These are phyloP conservation scores for Labeo calbasu DNA, from an alignment of 2,797 vertebrate species.

Conservation along the genomic window DNA sequence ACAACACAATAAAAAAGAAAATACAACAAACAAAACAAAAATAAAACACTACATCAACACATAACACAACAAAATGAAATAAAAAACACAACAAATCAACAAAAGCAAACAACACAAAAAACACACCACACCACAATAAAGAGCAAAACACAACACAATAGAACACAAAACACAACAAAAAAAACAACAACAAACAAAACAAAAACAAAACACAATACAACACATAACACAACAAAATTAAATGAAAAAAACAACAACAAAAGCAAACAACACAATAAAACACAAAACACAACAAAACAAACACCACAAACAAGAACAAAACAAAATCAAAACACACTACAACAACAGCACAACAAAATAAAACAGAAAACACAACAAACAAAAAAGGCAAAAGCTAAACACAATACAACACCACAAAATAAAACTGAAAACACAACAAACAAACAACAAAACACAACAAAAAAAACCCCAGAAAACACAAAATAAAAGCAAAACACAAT, in stretches of 20 bases:
- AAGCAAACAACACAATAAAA: too few relatives aligned
- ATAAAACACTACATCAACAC: background rate
- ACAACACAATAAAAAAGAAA: background rate
- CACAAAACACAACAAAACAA: background rate
- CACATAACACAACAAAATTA: background rate
- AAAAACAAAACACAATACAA: too few relatives aligned
- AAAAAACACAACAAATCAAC: background rate
- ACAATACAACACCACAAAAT: too few relatives aligned
- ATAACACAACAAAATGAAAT: background rate
- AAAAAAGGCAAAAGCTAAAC: too few relatives aligned
- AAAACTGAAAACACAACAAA: too few relatives aligned
- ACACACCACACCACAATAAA: background rate
- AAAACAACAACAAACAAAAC: too few relatives aligned
- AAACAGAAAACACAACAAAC: background rate
- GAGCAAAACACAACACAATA: too few relatives aligned
- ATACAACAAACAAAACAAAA: background rate
- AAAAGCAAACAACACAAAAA: background rate
- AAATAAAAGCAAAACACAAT: background rate
- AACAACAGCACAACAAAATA: background rate
- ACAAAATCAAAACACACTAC: background rate
- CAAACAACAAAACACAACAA: too few relatives aligned
- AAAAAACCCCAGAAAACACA: too few relatives aligned
- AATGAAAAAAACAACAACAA: too few relatives aligned
- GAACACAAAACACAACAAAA: too few relatives aligned
- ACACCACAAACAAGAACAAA: background rate